Base-by-base conservation (phyloP, 2,888 invertebrate genomes). In the Eupelmus urozonus region DNA sequence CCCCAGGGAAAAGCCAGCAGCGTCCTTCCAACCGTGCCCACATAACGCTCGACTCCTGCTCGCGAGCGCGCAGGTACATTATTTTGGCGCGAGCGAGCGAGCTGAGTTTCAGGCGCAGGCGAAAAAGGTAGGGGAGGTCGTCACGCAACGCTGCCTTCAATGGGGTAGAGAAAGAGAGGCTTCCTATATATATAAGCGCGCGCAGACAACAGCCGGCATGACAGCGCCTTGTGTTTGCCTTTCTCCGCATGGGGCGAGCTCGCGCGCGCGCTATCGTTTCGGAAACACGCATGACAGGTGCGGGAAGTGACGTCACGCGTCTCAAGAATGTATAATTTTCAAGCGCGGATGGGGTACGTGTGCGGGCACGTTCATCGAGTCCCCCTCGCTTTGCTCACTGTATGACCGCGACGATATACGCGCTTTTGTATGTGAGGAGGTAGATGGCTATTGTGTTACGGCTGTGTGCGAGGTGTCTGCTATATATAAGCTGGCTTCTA, bases 261-360 rank as follows among this genome's bases (percentile, higher is more conserved):
- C 18, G 57, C 5, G 55, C 20, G 34, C 62, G 42, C 25, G 40
- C n/a, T 40, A 40, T 18, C 45, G 40, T 27, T 86, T 88, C 86
- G 88, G 88, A 88, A 87, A 87, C 86, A 88, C 87, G 89, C 87
- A 88, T 87, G 88, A 85, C 89, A 89, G 89, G 88, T 89, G 89
- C 86, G 84, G 89, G 88, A 89, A 88, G 82, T 87, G 87, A 88
- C 88, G 87, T 87, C 87, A 87, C 81, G 78, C 73, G 82, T 79
- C 82, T 78, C 79, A 81, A 80, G 81, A 72, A 79, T 81, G 53
- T 69, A 60, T 75, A 76, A 76, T 81, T 80, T 34, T 34, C 34
- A 34, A 1, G 49, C n/a, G 63, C 42, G 13, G 13, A 25, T 45
- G 27, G 42, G 49, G 20, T 60, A 34, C 18, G 9, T 34, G n/a